phyloP scores from a whole-genome alignment of 2,113 vertebrate genomes.

The Lota lota region DNA sequence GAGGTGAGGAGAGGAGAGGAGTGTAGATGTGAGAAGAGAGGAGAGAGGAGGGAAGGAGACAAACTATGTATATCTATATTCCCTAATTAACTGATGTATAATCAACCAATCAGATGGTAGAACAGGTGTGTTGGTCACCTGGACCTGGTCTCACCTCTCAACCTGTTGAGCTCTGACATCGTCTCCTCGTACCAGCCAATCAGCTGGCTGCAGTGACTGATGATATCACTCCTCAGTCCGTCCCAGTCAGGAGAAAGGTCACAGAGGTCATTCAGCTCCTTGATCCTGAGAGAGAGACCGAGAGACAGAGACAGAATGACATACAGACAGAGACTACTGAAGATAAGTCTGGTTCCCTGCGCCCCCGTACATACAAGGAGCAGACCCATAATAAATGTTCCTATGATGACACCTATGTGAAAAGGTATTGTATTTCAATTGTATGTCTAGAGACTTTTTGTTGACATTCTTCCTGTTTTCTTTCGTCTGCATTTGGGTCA shows the following conservation, averaged over 20 bases:
- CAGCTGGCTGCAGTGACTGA: conserved; percentile 81
- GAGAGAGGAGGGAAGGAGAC: too few species aligned
- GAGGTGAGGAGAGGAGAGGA: too few species aligned
- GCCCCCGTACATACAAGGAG: not conserved
- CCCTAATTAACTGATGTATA: not conserved
- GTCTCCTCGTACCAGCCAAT: conserved; percentile 80
- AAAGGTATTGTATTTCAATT: not conserved
- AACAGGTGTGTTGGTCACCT: not conserved
- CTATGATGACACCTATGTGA: too few species aligned
- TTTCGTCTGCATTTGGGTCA: not conserved
- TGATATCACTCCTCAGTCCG: conserved; percentile 79
- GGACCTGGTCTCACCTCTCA: conserved; percentile 69
- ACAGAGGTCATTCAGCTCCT: conserved; percentile 74
- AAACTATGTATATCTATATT: too few species aligned
- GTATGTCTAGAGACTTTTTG: not conserved
- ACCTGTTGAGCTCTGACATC: conserved; percentile 75
- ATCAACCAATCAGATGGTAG: not conserved
- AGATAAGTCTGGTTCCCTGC: not conserved
- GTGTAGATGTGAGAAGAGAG: too few species aligned
- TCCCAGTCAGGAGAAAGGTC: conserved; percentile 88
- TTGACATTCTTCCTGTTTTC: not conserved
- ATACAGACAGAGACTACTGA: not conserved
- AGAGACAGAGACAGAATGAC: too few species aligned
- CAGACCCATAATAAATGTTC: not conserved
- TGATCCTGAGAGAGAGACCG: conserved; percentile 25